Evolutionary conservation across 2,797 vertebrate species (phyloP), one percentile per base, ranked within the genome.

Genomic region (Valencia hispanica): DNA sequence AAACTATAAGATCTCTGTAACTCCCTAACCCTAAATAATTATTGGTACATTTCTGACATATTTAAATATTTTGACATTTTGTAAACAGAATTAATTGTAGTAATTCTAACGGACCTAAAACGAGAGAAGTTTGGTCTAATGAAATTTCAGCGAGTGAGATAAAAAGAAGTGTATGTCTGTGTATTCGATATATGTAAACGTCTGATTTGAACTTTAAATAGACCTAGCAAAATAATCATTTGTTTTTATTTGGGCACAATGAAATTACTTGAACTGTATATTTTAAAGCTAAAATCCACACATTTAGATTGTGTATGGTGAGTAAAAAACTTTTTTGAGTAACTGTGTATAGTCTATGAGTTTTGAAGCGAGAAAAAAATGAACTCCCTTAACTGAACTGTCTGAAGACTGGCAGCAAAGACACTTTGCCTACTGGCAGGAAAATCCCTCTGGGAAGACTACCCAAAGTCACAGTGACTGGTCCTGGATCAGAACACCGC

Each of bases 351-450:
- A 22, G 3, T n/a, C 39, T 45, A 4, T 6, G 6, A n/a, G 36
- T 41, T 66, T 41, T 66, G 20, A 68, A 43, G 25, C 12, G 43
- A 61, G 18, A 39, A 65, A 12, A 39, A 20, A n/a, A 25, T 51
- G 69, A 70, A 70, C 50, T 11, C 2, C 27, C 48, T 78, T 63
- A 80, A 66, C 53, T 66, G 22, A 51, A 68, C 59, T 77, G 59
- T 48, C 59, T 48, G 66, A 17, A 59, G 68, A 81, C 79, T 74
- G 70, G 79, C 85, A 88, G 66, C 57, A 73, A 43, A 45, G 72
- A 70, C 68, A 66, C 39, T 51, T 71, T 77, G 75, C 79, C 84
- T 79, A 74, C 77, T 89, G 85, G 77, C 72, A 86, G 74, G 3
- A 51, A n/a, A 65, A 61, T 81, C 74, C 77, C 74, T 83, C 43